These are phyloP conservation scores for Sylvilagus floridanus DNA, from an alignment of 2,797 vertebrate genomes.

Conservation along the genomic window DNA sequence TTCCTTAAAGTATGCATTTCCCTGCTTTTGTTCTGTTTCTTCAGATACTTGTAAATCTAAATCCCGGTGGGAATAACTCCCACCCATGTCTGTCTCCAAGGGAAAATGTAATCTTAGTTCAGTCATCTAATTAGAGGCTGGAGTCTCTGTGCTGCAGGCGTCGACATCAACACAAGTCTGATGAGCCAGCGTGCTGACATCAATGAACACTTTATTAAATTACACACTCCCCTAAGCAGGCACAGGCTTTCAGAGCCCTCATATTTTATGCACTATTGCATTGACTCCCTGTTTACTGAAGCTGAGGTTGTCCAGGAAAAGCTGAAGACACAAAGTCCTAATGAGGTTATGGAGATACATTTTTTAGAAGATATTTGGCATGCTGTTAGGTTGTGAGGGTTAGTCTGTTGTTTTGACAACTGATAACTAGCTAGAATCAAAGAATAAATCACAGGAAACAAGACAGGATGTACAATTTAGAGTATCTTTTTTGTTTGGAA, in stretches of 20 bases:
- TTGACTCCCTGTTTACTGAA: slow-evolving; percentile 79
- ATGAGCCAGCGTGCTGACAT: slow-evolving; percentile 85
- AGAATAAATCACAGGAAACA: slow-evolving; percentile 60
- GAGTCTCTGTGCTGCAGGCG: slow-evolving; percentile 83
- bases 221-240: slow-evolving; percentile 87
- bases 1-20: background rate
- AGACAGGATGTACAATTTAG: background rate
- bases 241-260: slow-evolving; percentile 81
- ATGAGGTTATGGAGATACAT: slow-evolving; percentile 81
- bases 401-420: slow-evolving; percentile 80
- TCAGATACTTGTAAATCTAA: slow-evolving; percentile 61
- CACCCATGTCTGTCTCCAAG: slow-evolving; percentile 76
- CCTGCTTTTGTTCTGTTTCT: slow-evolving; percentile 53
- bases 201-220: slow-evolving; percentile 89
- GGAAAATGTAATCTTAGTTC: slow-evolving; percentile 82
- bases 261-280: slow-evolving; percentile 85
- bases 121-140: slow-evolving; percentile 86
- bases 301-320: slow-evolving; percentile 82
- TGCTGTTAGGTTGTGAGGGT: slow-evolving; percentile 59
- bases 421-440: slow-evolving; percentile 73
- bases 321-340: slow-evolving; percentile 81
- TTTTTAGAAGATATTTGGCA: slow-evolving; percentile 78
- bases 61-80: slow-evolving; percentile 58
- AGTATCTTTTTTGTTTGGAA: background rate
- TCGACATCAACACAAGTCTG: slow-evolving; percentile 83